phyloP scores from a whole-genome alignment of 2,888 invertebrate species.

The Slavum lentiscoides region DNA sequence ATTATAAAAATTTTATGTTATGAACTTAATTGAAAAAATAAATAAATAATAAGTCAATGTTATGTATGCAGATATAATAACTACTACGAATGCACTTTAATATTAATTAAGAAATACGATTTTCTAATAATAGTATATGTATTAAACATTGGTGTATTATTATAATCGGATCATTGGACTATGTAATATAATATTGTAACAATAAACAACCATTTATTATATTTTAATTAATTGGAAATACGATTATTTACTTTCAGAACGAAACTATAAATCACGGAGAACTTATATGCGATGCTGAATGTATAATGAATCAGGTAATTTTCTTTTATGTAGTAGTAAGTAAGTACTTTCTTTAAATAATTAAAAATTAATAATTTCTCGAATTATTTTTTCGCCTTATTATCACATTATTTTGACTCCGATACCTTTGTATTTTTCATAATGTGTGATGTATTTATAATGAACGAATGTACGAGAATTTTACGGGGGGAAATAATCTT shows the following conservation, averaged over 20 bases:
- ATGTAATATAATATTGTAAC: not conserved
- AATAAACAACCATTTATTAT: not conserved
- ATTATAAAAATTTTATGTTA: too few relatives aligned
- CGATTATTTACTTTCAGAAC: slow-evolving; percentile 39
- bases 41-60: too few relatives aligned
- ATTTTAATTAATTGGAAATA: not conserved
- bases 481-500: not conserved
- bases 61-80: too few relatives aligned
- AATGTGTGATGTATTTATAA: not conserved
- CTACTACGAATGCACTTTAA: too few relatives aligned
- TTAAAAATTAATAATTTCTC: not conserved
- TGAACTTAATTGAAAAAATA: too few relatives aligned
- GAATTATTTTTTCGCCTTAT: not conserved
- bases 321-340: not conserved
- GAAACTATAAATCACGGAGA: slow-evolving; percentile 31
- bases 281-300: slow-evolving; percentile 32
- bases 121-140: not conserved
- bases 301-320: slow-evolving; percentile 41
- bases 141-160: not conserved
- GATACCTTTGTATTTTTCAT: slow-evolving; percentile 3
- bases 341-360: not conserved
- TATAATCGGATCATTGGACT: not conserved
- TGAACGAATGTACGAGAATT: not conserved
- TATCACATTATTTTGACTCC: not conserved
- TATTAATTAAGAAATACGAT: not conserved